Evolutionary conservation across 2,113 vertebrate genomes (phyloP), one percentile per base, ranked within the genome.

Genomic region (Toxotes chatareus): DNA sequence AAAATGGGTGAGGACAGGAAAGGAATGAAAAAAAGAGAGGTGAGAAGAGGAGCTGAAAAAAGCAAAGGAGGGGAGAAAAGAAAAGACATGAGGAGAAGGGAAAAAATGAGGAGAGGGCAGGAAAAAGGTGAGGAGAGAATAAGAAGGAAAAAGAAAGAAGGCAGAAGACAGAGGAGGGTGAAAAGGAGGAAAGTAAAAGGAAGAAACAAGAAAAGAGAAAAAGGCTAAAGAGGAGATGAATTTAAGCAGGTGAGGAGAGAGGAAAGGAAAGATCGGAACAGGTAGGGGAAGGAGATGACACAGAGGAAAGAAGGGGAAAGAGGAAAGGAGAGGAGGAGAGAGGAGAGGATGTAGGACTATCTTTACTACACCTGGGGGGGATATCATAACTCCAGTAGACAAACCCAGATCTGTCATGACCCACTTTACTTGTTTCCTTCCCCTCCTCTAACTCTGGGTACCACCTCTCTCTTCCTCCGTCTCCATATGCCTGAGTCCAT

Each of bases 391-490:
- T 80, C 57, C 3, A 53, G 65, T 2, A 82, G 69, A 86, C 51
- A 71, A 84, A 88, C 61, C 79, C 73, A 76, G 68, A 85, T 76
- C 76, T 79, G 73, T 72, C 74, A 75, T 86, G 85, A 86, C 88
- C 91, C 86, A 90, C 86, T 90, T 90, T 84, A n/a, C 60, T 73
- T 6, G 38, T 59, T 38, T 61, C n/a, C 32, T 10, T 66, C 40
- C 38, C 17, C 40, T 68, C 68, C 46, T 59, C 53, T 7, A 55
- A 47, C 73, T 67, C 34, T 47, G 4, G 21, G 21, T 47, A 23
- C 68, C 56, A 32, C 64, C 44, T 63, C 21, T 73, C 32, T 59
- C 31, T 42, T 66, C 21, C 4, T 44, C 6, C 23, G 19, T 63
- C 56, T 34, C 1, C 21, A 23, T 55, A 9, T 27, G n/a, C 42